Percentiles rank a stretch among this genome's conserved stretches.
phyloP scores from a whole-genome alignment of 2,797 vertebrate species.

The Cyclopterus lumpus region DNA sequence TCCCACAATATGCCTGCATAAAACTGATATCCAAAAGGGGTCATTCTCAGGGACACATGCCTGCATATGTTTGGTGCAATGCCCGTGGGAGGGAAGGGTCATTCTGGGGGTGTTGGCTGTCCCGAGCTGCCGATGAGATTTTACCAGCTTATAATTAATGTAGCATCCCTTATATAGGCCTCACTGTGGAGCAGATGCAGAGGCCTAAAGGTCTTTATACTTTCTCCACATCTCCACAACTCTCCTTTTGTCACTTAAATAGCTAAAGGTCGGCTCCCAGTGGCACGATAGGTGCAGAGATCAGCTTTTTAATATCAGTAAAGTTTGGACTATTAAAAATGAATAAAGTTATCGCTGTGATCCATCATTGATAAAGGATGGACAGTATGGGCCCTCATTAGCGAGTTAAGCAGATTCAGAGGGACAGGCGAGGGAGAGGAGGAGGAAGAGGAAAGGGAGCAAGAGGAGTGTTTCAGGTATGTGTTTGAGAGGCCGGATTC shows the following conservation, averaged over 20 bases:
- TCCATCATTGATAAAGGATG: slow-evolving; percentile 58
- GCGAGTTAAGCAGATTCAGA: slow-evolving; percentile 32
- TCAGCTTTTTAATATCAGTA: slow-evolving; percentile 51
- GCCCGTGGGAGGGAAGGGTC: background rate
- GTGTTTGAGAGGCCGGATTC: background rate
- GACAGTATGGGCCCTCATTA: slow-evolving; percentile 39
- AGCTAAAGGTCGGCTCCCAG: slow-evolving; percentile 22
- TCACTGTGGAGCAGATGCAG: background rate
- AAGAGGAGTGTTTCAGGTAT: background rate
- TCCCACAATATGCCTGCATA: slow-evolving; percentile 13
- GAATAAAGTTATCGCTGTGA: slow-evolving; percentile 56
- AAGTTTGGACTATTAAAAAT: slow-evolving; percentile 50
- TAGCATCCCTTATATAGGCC: slow-evolving; percentile 12
- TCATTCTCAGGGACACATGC: slow-evolving; percentile 34
- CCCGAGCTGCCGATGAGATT: slow-evolving; percentile 13
- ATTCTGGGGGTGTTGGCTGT: slow-evolving; percentile 13
- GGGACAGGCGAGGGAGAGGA: slow-evolving; percentile 1
- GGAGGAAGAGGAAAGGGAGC: background rate
- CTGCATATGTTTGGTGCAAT: slow-evolving; percentile 16
- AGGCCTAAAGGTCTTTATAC: slow-evolving; percentile 18
- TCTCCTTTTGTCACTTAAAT: slow-evolving; percentile 10
- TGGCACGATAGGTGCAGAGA: slow-evolving; percentile 40
- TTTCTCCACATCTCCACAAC: slow-evolving; percentile 8
- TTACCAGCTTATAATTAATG: slow-evolving; percentile 41
- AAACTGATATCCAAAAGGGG: slow-evolving; percentile 24